Conservation (phyloP, 2,113 vertebrate genomes). For the Onychostruthus taczanowskii region DNA sequence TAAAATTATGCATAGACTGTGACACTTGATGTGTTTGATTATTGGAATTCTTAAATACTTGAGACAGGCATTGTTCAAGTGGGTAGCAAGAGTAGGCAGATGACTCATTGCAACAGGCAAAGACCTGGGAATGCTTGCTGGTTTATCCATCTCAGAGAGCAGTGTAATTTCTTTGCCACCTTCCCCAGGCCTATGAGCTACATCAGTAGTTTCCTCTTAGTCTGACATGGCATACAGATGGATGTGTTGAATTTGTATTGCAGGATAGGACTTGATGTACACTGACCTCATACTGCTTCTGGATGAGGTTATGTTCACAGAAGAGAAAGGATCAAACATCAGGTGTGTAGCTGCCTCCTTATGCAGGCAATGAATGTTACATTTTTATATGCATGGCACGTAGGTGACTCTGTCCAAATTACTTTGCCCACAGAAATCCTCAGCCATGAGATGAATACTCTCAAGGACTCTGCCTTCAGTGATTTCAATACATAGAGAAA, state of each 20-base stretch:
- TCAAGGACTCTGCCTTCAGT: not conserved
- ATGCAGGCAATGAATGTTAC: not conserved
- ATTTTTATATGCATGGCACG: not conserved
- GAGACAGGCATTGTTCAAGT: not conserved
- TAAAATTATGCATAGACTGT: not conserved
- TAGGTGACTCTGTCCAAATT: not conserved
- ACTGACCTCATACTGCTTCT: not conserved
- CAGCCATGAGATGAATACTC: not conserved
- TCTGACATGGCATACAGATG: not conserved
- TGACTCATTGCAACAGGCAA: not conserved
- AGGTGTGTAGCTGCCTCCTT: not conserved
- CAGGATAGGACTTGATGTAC: not conserved
- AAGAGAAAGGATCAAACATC: not conserved
- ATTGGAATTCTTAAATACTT: not conserved
- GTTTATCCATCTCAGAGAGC: not conserved
- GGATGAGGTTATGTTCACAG: not conserved
- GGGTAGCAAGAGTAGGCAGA: not conserved
- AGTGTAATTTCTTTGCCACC: not conserved
- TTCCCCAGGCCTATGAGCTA: not conserved
- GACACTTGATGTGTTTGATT: not conserved
- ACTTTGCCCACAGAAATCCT: not conserved
- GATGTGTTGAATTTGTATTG: not conserved
- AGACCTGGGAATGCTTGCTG: not conserved
- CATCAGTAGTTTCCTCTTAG: not conserved
- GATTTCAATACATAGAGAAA: not conserved